A percentile compares a stretch with the other conserved stretches of the same genome.
Conservation (phyloP, 2,113 vertebrate species). For the Orientallactaga bullata region DNA sequence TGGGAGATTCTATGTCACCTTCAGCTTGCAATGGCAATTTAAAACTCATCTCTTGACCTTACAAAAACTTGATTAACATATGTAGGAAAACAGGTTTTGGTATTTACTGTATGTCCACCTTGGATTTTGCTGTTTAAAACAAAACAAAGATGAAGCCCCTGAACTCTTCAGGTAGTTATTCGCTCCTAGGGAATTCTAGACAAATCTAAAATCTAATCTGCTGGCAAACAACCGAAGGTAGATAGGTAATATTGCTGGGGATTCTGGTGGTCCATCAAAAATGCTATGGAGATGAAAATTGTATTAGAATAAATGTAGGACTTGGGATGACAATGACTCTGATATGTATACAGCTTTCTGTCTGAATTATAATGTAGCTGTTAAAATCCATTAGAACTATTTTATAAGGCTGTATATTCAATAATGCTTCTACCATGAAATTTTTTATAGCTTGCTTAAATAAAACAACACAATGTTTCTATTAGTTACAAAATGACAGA, state of each 20-base stretch:
- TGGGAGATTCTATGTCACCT: neutral
- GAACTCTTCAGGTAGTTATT: conserved; percentile 2
- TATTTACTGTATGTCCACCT: neutral
- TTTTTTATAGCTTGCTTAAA: neutral
- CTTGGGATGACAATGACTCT: neutral
- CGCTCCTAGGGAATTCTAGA: neutral
- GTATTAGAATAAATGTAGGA: neutral
- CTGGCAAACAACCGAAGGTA: neutral
- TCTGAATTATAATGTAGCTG: neutral
- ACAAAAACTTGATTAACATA: neutral
- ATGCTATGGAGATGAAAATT: neutral
- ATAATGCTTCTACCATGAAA: neutral
- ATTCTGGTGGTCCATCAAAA: conserved; percentile 1
- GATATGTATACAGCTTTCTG: neutral
- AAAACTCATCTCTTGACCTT: neutral
- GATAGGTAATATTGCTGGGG: neutral
- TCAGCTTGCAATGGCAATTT: neutral
- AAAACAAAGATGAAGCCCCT: conserved; percentile 8
- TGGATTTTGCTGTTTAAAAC: conserved; percentile 37
- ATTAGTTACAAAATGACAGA: neutral
- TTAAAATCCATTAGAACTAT: conserved; percentile 13
- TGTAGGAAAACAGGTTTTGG: neutral
- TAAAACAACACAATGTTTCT: neutral
- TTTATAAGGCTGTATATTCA: neutral
- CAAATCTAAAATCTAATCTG: conserved; percentile 33